phyloP scores from a whole-genome alignment of 2,113 vertebrate species.

The Vireo altiloquus region DNA sequence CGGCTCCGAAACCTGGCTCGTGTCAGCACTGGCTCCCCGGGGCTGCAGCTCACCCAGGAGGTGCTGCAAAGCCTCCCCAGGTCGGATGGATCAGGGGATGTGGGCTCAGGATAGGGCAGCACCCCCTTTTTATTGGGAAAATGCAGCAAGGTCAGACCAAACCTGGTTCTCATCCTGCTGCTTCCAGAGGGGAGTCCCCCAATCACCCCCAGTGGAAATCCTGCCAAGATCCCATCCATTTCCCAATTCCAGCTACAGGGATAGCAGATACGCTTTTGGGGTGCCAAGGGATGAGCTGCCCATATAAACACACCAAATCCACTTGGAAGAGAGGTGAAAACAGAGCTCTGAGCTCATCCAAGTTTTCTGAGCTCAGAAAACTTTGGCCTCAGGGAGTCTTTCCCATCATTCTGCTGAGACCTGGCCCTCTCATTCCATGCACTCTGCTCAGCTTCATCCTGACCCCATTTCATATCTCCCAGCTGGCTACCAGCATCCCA shows the following conservation, averaged over 20 bases:
- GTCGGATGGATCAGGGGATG: accelerated
- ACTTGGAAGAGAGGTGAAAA: background rate
- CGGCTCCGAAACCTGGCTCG: background rate
- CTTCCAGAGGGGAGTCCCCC: background rate
- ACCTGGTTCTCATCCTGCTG: background rate
- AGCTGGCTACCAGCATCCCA: background rate
- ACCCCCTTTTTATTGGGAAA: accelerated
- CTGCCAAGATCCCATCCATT: accelerated
- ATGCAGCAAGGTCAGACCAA: background rate
- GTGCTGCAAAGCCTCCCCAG: background rate
- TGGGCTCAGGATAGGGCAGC: background rate
- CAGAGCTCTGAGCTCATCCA: background rate
- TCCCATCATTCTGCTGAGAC: background rate
- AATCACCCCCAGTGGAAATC: background rate
- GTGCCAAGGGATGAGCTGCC: background rate
- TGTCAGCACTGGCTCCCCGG: background rate
- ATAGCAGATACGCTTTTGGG: background rate
- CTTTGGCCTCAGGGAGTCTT: accelerated
- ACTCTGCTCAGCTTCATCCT: background rate
- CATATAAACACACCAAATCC: accelerated
- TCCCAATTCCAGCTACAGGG: accelerated
- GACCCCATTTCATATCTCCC: background rate
- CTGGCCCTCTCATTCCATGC: background rate
- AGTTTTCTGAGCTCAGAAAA: background rate
- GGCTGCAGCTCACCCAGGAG: background rate